Evolutionary conservation across 1,140 invertebrate genomes (phyloP).

Genomic region (Ruditapes philippinarum): DNA sequence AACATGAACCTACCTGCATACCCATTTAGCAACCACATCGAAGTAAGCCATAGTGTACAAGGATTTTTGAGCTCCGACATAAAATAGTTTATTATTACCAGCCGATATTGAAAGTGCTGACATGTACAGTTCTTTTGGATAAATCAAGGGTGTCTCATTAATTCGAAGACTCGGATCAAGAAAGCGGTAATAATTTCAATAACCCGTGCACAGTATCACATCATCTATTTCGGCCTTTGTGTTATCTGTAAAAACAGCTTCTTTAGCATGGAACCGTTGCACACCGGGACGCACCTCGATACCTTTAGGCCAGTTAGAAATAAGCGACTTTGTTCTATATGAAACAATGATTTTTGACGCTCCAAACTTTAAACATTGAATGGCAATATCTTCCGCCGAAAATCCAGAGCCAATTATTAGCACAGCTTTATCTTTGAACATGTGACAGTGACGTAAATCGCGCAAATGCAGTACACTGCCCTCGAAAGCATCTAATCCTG

Average conservation of each 20-base stretch:
- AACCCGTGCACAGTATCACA: conserved; percentile 59
- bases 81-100: neutral
- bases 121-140: conserved; percentile 20
- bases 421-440: conserved; percentile 54
- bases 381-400: conserved; percentile 54
- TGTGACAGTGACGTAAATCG: too few species aligned
- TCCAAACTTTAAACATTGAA: conserved; percentile 51
- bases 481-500: too few species aligned
- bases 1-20: neutral
- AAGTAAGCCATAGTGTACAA: neutral
- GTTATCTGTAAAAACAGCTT: conserved; percentile 51
- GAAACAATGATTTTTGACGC: neutral
- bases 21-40: neutral
- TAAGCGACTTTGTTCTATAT: neutral
- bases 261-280: conserved; percentile 4
- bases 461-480: too few species aligned
- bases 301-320: conserved; percentile 16
- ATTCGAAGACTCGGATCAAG: conserved; percentile 23
- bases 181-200: conserved; percentile 45
- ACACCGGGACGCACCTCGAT: conserved; percentile 46
- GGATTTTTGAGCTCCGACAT: neutral
- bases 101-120: neutral
- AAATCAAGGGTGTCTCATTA: neutral
- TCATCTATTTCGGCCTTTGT: conserved; percentile 15
- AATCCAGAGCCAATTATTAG: conserved; percentile 42